Evolutionary conservation across 2,797 vertebrate genomes (phyloP).

Genomic region (Sebastolobus alascanus): DNA sequence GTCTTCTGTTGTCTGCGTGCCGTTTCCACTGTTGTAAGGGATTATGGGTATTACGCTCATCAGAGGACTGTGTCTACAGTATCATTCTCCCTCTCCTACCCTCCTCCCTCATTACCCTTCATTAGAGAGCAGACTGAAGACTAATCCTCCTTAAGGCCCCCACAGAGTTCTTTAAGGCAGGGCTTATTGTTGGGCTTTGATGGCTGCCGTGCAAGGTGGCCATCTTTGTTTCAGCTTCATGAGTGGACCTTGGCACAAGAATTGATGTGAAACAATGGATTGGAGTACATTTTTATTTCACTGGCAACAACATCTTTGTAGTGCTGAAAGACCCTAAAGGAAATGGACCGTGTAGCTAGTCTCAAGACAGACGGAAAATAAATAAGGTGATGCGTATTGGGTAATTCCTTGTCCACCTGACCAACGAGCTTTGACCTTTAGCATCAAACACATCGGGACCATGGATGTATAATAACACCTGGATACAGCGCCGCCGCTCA

Average conservation of each 20-base stretch:
- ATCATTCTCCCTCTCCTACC: conserved; percentile 40
- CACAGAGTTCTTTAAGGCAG: conserved; percentile 47
- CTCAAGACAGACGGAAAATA: background rate
- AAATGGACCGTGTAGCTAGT: background rate
- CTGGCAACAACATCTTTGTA: conserved; percentile 25
- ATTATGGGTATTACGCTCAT: conserved; percentile 67
- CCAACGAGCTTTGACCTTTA: background rate
- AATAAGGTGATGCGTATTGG: background rate
- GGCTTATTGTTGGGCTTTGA: conserved; percentile 42
- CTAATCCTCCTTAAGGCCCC: conserved; percentile 67
- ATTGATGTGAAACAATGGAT: background rate
- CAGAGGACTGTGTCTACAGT: conserved; percentile 41
- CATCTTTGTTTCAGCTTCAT: conserved; percentile 53
- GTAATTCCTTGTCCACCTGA: background rate
- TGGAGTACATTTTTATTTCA: conserved; percentile 35
- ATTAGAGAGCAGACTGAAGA: conserved; percentile 68
- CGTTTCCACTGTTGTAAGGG: conserved; percentile 56
- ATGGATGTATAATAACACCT: no score
- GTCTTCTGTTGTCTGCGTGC: conserved; percentile 17
- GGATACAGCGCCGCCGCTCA: no score
- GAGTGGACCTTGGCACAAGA: background rate
- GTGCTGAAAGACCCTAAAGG: background rate
- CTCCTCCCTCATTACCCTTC: conserved; percentile 48
- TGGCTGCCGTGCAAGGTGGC: background rate
- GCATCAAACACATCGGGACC: background rate